phyloP scores from a whole-genome alignment of 2,888 invertebrate species.

The Hemithea aestivaria region DNA sequence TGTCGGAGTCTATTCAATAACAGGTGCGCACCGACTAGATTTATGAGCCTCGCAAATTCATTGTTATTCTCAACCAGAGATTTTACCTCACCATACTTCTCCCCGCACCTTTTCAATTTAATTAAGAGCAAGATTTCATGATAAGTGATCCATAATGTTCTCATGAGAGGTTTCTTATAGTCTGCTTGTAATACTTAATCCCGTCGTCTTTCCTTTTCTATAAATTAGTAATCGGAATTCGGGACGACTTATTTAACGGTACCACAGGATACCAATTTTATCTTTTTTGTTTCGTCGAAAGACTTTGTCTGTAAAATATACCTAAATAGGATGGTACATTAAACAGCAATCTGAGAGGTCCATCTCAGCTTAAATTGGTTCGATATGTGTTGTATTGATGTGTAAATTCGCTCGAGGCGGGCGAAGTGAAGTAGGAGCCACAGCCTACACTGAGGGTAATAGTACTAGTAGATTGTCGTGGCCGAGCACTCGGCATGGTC shows the following conservation, averaged over 20 bases:
- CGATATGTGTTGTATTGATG: constrained; percentile 20
- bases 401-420: constrained; percentile 17
- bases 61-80: constrained; percentile 64
- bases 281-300: no score
- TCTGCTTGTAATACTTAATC: no score
- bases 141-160: constrained; percentile 7
- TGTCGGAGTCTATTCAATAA: constrained; percentile 60
- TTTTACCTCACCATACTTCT: constrained; percentile 47
- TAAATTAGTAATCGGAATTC: no score
- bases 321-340: not conserved
- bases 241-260: no score
- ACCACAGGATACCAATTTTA: no score
- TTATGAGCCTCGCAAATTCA: constrained; percentile 66
- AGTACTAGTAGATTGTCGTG: constrained; percentile 67
- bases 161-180: no score
- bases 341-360: not conserved
- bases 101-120: constrained; percentile 38
- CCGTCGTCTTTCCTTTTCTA: no score
- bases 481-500: constrained; percentile 71
- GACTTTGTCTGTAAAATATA: no score
- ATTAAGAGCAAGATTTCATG: constrained; percentile 32
- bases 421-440: constrained; percentile 15
- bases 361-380: constrained; percentile 2
- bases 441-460: constrained; percentile 55
- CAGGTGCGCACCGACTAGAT: constrained; percentile 64